Base-by-base conservation (phyloP, 37 sponge, comb jelly and placozoan species). In the Spongilla lacustris region DNA sequence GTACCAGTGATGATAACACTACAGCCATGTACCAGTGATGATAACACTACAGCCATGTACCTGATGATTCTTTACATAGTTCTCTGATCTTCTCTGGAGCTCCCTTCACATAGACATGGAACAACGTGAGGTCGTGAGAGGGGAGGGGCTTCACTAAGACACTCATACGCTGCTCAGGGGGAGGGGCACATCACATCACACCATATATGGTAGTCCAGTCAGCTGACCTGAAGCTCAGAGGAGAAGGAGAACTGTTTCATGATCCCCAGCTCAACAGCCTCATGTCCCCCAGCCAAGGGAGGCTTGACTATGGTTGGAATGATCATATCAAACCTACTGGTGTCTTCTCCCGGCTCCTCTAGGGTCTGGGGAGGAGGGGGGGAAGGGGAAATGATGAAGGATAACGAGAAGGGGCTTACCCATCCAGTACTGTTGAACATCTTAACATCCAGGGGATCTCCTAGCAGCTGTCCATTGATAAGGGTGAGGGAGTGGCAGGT, bases 401-500 rank as follows among this genome's bases (percentile, higher is more conserved):
- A 28, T 79, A 35, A 27, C 11, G 31, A 66, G 80, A 79, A n/a
- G 67, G 38, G 33, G 36, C 92, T 58, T 24, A 89, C 92, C 96
- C 96, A 98, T 74, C 76, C 78, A 17, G 95, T 96, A 13, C 91
- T 89, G 33, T 82, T 31, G 73, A 98, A 96, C 98, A 98, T 98
- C 74, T 92, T 92, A 48, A 92, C 76, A 83, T 98, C 98, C 21
- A 98, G 76, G 48, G 98, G 96, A 85, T 98, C 98, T 23, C 98
- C 98, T 17, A 78, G 66, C 31, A 92, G 84, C 75, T 87, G 85
- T 17, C 93, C 94, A 32, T 92, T 69, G 50, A 96, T 92, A 33
- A 75, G 71, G 12, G 92, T 91, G 26, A 98, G 82, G 46, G 94
- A 89, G 75, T 98, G 98, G 78, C 94, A 92, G 69, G 91, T 86